Percentiles rank a stretch among this genome's conserved stretches.
Conservation (phyloP, 2,888 invertebrate species). For the Phyllotreta striolata region DNA sequence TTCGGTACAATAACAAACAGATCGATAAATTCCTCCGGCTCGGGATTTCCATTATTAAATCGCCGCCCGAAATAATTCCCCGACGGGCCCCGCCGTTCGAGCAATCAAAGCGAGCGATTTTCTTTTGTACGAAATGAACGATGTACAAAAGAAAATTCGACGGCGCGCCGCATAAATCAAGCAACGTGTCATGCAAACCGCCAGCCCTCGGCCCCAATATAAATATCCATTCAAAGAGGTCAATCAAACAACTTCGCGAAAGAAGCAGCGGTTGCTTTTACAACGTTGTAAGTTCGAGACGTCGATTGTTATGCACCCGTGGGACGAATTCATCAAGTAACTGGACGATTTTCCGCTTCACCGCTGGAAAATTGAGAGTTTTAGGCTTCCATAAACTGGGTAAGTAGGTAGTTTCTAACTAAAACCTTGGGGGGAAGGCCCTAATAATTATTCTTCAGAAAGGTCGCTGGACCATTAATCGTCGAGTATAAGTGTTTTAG, state of each 20-base stretch:
- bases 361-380: too few relatives aligned
- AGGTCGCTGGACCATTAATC: too few relatives aligned
- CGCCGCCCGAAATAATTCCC: slow-evolving; percentile 31
- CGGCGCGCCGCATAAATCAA: slow-evolving; percentile 46
- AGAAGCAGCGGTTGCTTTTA: slow-evolving; percentile 29
- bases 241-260: slow-evolving; percentile 37
- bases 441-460: too few relatives aligned
- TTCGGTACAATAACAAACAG: not conserved
- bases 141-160: slow-evolving; percentile 44
- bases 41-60: slow-evolving; percentile 24
- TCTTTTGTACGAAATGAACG: slow-evolving; percentile 44
- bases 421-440: too few relatives aligned
- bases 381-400: too few relatives aligned
- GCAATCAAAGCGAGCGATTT: slow-evolving; percentile 41
- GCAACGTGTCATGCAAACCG: slow-evolving; percentile 40
- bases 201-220: slow-evolving; percentile 32
- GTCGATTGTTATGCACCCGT: slow-evolving; percentile 33
- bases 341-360: not conserved
- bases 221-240: slow-evolving; percentile 37
- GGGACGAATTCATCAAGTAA: not conserved
- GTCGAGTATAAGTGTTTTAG: too few relatives aligned
- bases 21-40: slow-evolving; percentile 5
- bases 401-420: too few relatives aligned
- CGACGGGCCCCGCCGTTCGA: too few relatives aligned
- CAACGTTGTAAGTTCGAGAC: slow-evolving; percentile 39